These are phyloP conservation scores for Pelodytes ibericus DNA, from an alignment of 2,797 vertebrate genomes.

Conservation along the genomic window DNA sequence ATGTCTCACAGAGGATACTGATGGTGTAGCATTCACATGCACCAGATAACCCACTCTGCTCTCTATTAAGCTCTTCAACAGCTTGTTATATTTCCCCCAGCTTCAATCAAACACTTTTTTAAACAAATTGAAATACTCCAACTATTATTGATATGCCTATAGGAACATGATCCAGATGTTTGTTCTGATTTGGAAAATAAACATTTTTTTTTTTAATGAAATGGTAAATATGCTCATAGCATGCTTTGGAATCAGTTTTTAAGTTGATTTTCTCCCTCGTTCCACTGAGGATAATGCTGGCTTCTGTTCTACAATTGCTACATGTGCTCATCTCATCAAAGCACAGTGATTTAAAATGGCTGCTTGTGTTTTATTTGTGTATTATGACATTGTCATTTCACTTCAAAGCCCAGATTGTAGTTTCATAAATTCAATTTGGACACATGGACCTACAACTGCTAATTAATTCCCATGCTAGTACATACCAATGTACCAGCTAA, in stretches of 20 bases:
- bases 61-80: slow-evolving; percentile 47
- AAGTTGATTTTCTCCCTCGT: slow-evolving; percentile 40
- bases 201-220: slow-evolving; percentile 52
- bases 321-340: slow-evolving; percentile 22
- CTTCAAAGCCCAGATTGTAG: slow-evolving; percentile 4
- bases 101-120: slow-evolving; percentile 58
- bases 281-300: slow-evolving; percentile 50
- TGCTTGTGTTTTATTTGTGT: slow-evolving; percentile 18
- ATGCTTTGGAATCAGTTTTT: slow-evolving; percentile 47
- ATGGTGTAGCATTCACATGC: slow-evolving; percentile 37
- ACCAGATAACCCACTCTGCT: slow-evolving; percentile 45
- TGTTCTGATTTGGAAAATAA: slow-evolving; percentile 55
- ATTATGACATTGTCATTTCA: slow-evolving; percentile 16
- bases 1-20: slow-evolving; percentile 59
- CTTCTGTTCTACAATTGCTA: slow-evolving; percentile 48
- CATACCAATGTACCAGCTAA: neutral
- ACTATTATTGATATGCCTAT: slow-evolving; percentile 51
- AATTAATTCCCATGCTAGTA: slow-evolving; percentile 7
- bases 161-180: slow-evolving; percentile 61
- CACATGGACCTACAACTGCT: neutral
- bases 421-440: slow-evolving; percentile 3
- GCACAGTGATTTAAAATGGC: slow-evolving; percentile 10
- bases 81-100: slow-evolving; percentile 54
- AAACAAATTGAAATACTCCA: slow-evolving; percentile 62
- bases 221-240: slow-evolving; percentile 51